Conservation (phyloP, 2,113 vertebrate genomes). For the Apistogramma diplotaenia region DNA sequence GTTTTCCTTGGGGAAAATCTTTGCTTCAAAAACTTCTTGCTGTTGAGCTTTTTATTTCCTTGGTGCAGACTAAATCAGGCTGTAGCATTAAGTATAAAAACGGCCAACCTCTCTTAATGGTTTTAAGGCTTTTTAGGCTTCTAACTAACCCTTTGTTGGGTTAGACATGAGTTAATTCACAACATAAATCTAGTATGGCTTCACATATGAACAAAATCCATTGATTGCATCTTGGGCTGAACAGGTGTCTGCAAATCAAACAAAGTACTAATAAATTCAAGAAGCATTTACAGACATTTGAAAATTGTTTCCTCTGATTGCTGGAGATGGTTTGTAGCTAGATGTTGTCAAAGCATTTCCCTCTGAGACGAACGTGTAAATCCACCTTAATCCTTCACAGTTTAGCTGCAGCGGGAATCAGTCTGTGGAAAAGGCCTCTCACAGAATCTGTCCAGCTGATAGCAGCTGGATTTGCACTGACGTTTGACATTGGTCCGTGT, state of each 20-base stretch:
- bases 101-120: too few species aligned
- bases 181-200: not conserved
- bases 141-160: too few species aligned
- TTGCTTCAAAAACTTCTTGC: rapidly evolving
- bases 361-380: not conserved
- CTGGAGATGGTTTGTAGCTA: not conserved
- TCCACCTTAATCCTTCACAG: not conserved
- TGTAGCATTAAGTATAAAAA: not conserved
- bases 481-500: not conserved
- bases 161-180: not conserved
- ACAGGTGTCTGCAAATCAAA: not conserved
- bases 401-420: not conserved
- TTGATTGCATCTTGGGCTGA: not conserved
- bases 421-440: not conserved
- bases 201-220: not conserved
- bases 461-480: not conserved
- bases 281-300: rapidly evolving
- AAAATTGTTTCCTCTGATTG: not conserved
- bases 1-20: not conserved
- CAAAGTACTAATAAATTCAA: not conserved
- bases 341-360: not conserved
- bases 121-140: too few species aligned
- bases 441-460: not conserved
- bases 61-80: not conserved
- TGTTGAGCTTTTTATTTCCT: not conserved